phyloP scores from a whole-genome alignment of 1,140 invertebrate genomes.

The Aphis gossypii region DNA sequence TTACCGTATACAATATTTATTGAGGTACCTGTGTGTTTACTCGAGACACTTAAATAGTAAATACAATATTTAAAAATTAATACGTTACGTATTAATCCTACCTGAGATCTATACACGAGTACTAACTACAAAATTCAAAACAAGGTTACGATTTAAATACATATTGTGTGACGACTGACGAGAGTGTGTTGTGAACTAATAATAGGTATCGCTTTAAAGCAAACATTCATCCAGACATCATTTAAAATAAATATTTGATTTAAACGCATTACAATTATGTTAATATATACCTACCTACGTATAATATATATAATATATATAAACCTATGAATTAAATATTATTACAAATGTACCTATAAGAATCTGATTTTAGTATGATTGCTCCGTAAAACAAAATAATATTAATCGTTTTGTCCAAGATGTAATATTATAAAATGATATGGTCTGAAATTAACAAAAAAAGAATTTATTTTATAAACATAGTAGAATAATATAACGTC shows the following conservation, averaged over 20 bases:
- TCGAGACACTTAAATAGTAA: not conserved
- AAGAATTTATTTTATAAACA: not conserved
- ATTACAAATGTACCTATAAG: not conserved
- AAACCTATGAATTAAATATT: not conserved
- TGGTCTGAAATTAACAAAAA: not conserved
- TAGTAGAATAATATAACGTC: not conserved
- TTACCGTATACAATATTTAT: not conserved
- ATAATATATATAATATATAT: not conserved
- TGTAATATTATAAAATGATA: not conserved
- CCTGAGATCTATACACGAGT: not conserved
- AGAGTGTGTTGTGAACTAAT: not conserved
- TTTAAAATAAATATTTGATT: slow-evolving; percentile 43
- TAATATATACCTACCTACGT: not conserved
- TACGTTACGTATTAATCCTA: not conserved
- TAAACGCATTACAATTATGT: not conserved
- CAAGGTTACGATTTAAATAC: slow-evolving; percentile 7
- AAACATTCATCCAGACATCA: not conserved
- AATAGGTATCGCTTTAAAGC: not conserved
- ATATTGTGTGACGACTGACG: not conserved
- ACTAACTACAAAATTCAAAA: not conserved
- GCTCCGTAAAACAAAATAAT: not conserved
- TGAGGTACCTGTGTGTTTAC: not conserved
- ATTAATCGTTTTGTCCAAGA: not conserved
- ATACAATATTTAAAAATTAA: slow-evolving; percentile 10
- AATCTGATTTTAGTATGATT: not conserved